Conservation (phyloP, 2,888 invertebrate species). For the Idaea straminata region DNA sequence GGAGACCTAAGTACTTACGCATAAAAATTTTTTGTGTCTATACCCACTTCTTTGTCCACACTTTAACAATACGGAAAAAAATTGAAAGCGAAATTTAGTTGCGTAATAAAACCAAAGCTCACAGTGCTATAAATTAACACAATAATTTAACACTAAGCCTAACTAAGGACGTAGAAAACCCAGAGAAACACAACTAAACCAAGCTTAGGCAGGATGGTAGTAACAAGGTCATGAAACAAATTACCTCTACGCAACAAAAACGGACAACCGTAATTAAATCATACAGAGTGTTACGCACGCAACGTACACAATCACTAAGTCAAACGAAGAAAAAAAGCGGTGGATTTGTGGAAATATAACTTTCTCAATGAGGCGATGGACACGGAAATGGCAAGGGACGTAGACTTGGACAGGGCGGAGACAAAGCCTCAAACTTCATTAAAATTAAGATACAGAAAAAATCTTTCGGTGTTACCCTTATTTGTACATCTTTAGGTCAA, state of each 20-base stretch:
- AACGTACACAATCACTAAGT: slow-evolving; percentile 46
- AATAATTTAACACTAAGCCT: background rate
- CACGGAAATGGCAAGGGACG: background rate
- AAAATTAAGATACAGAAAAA: too few species aligned
- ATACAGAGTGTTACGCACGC: slow-evolving; percentile 41
- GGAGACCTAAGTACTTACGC: too few species aligned
- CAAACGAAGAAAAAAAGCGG: slow-evolving; percentile 54
- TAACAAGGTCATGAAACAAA: slow-evolving; percentile 10
- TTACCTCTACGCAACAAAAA: slow-evolving; percentile 10
- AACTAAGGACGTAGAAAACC: background rate
- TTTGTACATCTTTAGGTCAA: too few species aligned
- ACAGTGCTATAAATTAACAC: background rate
- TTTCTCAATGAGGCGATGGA: slow-evolving; percentile 33
- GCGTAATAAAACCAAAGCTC: background rate
- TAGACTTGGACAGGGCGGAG: slow-evolving; percentile 23
- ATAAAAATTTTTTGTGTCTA: too few species aligned
- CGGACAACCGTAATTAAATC: slow-evolving; percentile 38
- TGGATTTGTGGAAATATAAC: slow-evolving; percentile 67
- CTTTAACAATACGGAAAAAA: too few species aligned
- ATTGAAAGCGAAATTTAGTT: background rate
- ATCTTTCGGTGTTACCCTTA: too few species aligned
- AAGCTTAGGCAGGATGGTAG: slow-evolving; percentile 5
- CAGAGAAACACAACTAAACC: slow-evolving; percentile 2
- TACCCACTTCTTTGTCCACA: too few species aligned
- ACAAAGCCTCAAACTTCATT: background rate